Evolutionary conservation across 1,140 invertebrate species (phyloP), one percentile per base, ranked within the genome.

Genomic region (Drosophila kikkawai): DNA sequence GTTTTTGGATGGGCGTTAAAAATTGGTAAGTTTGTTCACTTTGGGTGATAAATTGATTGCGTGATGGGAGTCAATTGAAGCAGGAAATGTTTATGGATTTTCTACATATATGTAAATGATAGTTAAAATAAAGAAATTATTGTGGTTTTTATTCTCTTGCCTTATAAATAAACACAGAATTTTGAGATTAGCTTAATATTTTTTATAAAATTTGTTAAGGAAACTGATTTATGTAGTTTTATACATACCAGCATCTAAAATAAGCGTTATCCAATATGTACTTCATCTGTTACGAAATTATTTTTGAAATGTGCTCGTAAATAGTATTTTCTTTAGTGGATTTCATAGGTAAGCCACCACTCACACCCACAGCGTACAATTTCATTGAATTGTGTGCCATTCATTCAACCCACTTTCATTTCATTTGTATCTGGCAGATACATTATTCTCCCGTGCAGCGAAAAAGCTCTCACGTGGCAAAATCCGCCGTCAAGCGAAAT

Each of bases 391-490:
- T 37, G 67, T 44, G 12, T 44, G 47, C 26, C 32, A 69, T 42
- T 70, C 48, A 44, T 51, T 53, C 53, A 73, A 73, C 66, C 69
- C 69, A 73, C 66, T 73, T 41, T 37, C 51, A 50, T 50, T 58
- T 36, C 36, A 42, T 48, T 71, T 50, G 19, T 59, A 71, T 51
- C 68, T 48, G 67, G 60, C 67, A 73, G 70, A 73, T 73, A 73
- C 67, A 69, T 44, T 69, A 67, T 67, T 29, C 22, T 22, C 19
- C 36, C 42, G 29, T 45, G 36, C 36, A 41, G 32, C 42, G 34
- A 64, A 65, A 65, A 51, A 65, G 61, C 67, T 82, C 75, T 82
- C 67, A 82, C 58, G 75, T 59, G 63, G 41, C 45, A 17, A 81
- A 76, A 58, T 66, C 41, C 42, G 12, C 58, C 55, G 39, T 55